A percentile compares a stretch with the other conserved stretches of the same genome.
Conservation (phyloP, 1,140 invertebrate genomes). For the Drosophila sp. region DNA sequence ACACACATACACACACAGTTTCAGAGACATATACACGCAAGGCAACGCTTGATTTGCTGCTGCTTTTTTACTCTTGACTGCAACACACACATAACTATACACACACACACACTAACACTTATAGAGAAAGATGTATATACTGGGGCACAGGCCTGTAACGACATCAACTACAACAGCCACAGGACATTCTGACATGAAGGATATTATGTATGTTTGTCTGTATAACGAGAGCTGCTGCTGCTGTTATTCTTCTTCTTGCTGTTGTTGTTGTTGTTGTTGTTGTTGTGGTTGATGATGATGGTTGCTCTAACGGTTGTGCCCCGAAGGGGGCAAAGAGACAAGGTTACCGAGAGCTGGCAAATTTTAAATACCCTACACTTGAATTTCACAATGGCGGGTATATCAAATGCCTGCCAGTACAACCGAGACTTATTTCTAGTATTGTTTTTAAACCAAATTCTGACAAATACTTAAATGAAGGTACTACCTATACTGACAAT, state of each 20-base stretch:
- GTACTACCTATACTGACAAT: too few relatives aligned
- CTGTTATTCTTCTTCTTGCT: not conserved
- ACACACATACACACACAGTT: too few relatives aligned
- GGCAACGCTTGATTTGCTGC: conserved; percentile 76
- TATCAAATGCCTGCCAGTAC: not conserved
- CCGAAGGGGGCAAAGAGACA: conserved; percentile 61
- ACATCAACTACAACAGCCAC: conserved; percentile 75
- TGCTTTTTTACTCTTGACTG: conserved; percentile 80
- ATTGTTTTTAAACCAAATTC: too few relatives aligned
- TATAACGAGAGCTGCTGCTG: conserved; percentile 12
- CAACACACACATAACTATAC: conserved; percentile 44
- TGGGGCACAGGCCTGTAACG: conserved; percentile 53
- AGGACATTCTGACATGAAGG: conserved; percentile 77
- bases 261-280: conserved; percentile 16
- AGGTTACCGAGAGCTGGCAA: conserved; percentile 72
- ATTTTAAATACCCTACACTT: conserved; percentile 46
- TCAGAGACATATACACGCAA: conserved; percentile 15
- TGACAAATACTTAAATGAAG: too few relatives aligned
- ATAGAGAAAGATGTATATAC: not conserved
- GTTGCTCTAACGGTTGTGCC: conserved; percentile 33
- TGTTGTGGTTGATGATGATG: conserved; percentile 33
- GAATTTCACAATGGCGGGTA: not conserved
- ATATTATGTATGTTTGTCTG: conserved; percentile 58
- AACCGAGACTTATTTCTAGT: too few relatives aligned
- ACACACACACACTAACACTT: not conserved